phyloP scores from a whole-genome alignment of 2,888 invertebrate genomes.

The Leptopilina drosophilae region DNA sequence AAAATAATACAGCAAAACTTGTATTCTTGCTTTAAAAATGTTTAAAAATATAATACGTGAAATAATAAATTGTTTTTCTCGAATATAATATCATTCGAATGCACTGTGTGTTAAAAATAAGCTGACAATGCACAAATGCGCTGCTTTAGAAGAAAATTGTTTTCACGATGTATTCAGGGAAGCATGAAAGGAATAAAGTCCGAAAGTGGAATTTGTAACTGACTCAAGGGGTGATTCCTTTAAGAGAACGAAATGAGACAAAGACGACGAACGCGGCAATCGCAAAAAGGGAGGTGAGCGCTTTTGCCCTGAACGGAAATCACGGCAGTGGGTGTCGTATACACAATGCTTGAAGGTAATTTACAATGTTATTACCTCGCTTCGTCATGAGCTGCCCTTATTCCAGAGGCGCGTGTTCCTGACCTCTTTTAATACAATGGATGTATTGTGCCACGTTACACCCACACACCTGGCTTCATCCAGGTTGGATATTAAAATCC shows the following conservation, averaged over 20 bases:
- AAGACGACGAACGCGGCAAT: background rate
- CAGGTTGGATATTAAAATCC: constrained; percentile 22
- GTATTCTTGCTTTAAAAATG: too few relatives aligned
- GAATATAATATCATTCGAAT: too few relatives aligned
- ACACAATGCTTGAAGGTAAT: constrained; percentile 39
- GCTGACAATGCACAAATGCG: too few relatives aligned
- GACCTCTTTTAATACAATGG: constrained; percentile 32
- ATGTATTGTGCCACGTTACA: constrained; percentile 8
- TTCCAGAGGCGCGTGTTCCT: constrained; percentile 23
- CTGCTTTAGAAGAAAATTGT: too few relatives aligned
- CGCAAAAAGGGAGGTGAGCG: background rate
- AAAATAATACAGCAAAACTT: too few relatives aligned
- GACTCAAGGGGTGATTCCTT: constrained; percentile 1
- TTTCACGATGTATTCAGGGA: background rate
- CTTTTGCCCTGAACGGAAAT: constrained; percentile 11
- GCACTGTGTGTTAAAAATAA: too few relatives aligned
- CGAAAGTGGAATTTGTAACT: constrained; percentile 3
- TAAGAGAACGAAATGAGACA: background rate
- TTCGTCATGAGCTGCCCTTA: constrained; percentile 35
- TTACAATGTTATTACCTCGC: constrained; percentile 39
- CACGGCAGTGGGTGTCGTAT: constrained; percentile 19
- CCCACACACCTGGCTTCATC: constrained; percentile 5
- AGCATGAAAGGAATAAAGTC: constrained; percentile 1
- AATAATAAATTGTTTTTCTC: too few relatives aligned
- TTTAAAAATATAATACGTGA: too few relatives aligned